phyloP scores from a whole-genome alignment of 1,140 invertebrate genomes.

The Drosophila melanica region DNA sequence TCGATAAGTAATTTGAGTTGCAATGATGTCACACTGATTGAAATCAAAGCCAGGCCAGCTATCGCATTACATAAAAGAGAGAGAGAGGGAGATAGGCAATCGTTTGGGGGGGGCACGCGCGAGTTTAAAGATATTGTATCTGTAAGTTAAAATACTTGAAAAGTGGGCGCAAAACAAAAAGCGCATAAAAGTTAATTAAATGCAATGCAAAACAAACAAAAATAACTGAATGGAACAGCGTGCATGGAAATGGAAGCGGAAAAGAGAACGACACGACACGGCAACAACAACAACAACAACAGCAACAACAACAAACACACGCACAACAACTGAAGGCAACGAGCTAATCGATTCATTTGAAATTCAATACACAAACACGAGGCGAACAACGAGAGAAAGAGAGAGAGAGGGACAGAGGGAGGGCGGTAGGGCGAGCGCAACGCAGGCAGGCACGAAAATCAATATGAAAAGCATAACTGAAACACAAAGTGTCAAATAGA shows the following conservation, averaged over 20 bases:
- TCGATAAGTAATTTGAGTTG: slow-evolving; percentile 22
- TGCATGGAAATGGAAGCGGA: slow-evolving; percentile 44
- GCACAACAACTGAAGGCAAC: slow-evolving; percentile 65
- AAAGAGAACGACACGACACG: slow-evolving; percentile 50
- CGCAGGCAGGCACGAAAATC: slow-evolving; percentile 58
- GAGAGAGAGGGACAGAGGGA: not conserved
- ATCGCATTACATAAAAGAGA: slow-evolving; percentile 40
- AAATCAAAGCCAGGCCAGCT: slow-evolving; percentile 30
- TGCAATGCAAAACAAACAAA: slow-evolving; percentile 67
- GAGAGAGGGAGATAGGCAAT: slow-evolving; percentile 7
- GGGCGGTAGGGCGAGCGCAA: not conserved
- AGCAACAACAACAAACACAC: slow-evolving; percentile 7
- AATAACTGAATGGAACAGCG: slow-evolving; percentile 19
- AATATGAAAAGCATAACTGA: slow-evolving; percentile 79
- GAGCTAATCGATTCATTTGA: slow-evolving; percentile 78
- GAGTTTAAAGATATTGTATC: slow-evolving; percentile 46
- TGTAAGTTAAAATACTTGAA: slow-evolving; percentile 46
- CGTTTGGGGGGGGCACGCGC: slow-evolving; percentile 29
- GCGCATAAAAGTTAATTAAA: slow-evolving; percentile 79
- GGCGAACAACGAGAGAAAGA: not conserved
- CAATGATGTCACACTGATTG: slow-evolving; percentile 50
- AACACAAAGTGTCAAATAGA: slow-evolving; percentile 75
- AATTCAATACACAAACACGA: slow-evolving; percentile 77
- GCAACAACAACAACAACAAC: not conserved
- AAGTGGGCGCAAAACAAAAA: slow-evolving; percentile 51